Conservation (phyloP, 2,888 invertebrate genomes). For the Linhomoeus sp. region DNA sequence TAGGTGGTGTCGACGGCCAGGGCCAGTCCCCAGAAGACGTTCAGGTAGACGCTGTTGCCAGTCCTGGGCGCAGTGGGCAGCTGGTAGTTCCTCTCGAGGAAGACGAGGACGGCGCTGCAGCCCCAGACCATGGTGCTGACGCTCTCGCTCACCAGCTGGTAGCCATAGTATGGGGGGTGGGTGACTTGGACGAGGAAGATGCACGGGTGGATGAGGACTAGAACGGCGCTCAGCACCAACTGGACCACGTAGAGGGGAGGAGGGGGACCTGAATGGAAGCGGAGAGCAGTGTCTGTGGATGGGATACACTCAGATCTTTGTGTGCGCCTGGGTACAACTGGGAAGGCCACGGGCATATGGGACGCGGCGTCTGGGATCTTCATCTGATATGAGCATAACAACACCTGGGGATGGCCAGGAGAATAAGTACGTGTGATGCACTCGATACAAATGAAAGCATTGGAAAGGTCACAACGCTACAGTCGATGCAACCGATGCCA, state of each 20-base stretch:
- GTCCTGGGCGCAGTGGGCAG: constrained; percentile 6
- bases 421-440: no score
- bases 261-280: background rate
- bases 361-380: no score
- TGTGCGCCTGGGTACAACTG: no score
- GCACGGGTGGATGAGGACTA: background rate
- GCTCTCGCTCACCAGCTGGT: background rate
- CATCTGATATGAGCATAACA: no score
- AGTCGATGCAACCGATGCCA: no score
- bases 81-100: constrained; percentile 7
- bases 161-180: background rate
- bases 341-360: no score
- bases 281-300: no score
- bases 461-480: no score
- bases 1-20: constrained; percentile 5
- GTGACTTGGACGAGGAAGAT: background rate
- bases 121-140: background rate
- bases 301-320: no score
- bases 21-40: constrained; percentile 6
- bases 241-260: constrained; percentile 1
- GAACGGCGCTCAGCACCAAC: background rate
- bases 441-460: no score
- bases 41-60: constrained; percentile 6
- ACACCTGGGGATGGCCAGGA: no score
- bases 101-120: background rate